Base-by-base conservation (phyloP, 1,140 invertebrate genomes). In the Rhyacophila brunnea region DNA sequence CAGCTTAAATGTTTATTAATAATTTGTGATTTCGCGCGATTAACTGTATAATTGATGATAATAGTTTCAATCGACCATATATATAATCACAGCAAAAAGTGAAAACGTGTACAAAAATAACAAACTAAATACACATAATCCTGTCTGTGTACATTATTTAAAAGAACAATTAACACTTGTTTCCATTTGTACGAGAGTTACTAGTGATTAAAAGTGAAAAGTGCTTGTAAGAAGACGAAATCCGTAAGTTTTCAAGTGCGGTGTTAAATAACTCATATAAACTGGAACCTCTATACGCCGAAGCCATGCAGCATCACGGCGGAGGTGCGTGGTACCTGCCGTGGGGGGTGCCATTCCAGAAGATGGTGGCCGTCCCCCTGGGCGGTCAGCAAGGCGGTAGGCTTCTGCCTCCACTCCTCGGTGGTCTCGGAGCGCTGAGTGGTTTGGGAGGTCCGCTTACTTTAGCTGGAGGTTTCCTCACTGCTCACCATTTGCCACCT, bases 311-410 rank as follows among this genome's bases (percentile, higher is more conserved):
- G 75, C 76, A 79, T 66, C 78, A 81, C 64, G 77, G 77, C 64
- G 73, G 75, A 20, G 72, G 75, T 7, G 72, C 78, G 11, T 81
- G 79, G 79, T 79, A 79, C 64, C 63, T 81, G 58, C 79, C 79
- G 19, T 81, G 79, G 79, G 79, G 78, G 11, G 73, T 81, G 53
- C 77, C 79, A 53, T 60, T 80, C 60, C 78, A 80, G 65, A 81
- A 81, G 67, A 78, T 81, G 75, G 71, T 80, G 40, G 75, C 77
- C 2, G 70, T 80, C 45, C 77, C 75, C 13, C 38, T 55, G 11
- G 68, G 63, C 0, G 66, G 59, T 10, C 60, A 58, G 20, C 61
- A 60, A 44, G 55, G 52, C 1, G 57, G 48, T 1, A 58, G 56
- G 35, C 59, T 58, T 20, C 59, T 51, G 43, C 62, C 55, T 13